Evolutionary conservation across 2,888 invertebrate genomes (phyloP).

Genomic region (Lumbricus terrestris): DNA sequence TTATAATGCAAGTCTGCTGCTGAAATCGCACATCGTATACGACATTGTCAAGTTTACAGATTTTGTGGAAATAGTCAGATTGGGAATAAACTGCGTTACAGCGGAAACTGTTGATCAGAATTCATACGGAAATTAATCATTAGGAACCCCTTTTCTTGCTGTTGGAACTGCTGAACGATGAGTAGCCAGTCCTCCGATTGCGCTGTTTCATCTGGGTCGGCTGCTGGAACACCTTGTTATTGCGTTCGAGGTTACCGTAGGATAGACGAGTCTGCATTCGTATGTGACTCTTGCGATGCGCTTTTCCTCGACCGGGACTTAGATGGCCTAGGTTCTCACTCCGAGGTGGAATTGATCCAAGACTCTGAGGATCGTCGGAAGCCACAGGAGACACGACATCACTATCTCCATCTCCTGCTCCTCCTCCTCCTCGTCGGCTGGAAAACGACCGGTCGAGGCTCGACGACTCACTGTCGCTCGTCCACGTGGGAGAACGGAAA

Average conservation of each 20-base stretch:
- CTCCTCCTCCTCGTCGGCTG: background rate
- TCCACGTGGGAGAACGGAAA: background rate
- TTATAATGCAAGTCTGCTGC: background rate
- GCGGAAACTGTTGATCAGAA: background rate
- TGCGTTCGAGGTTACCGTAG: background rate
- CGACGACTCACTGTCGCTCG: background rate
- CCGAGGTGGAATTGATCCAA: background rate
- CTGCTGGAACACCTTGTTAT: background rate
- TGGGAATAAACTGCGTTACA: background rate
- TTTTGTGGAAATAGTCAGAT: background rate
- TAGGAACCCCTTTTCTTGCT: constrained; percentile 8
- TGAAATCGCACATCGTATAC: background rate
- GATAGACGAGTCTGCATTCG: background rate
- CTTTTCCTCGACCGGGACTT: background rate
- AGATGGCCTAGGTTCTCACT: background rate
- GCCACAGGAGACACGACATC: background rate
- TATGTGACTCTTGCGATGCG: background rate
- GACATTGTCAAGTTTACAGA: background rate
- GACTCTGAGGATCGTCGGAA: background rate
- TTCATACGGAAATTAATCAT: background rate
- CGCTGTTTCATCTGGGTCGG: background rate
- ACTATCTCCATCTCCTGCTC: background rate
- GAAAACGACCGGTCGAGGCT: background rate
- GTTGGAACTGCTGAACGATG: background rate
- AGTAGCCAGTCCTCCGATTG: background rate